Evolutionary conservation across 2,797 vertebrate genomes (phyloP).

Genomic region (Darevskia nairensis): DNA sequence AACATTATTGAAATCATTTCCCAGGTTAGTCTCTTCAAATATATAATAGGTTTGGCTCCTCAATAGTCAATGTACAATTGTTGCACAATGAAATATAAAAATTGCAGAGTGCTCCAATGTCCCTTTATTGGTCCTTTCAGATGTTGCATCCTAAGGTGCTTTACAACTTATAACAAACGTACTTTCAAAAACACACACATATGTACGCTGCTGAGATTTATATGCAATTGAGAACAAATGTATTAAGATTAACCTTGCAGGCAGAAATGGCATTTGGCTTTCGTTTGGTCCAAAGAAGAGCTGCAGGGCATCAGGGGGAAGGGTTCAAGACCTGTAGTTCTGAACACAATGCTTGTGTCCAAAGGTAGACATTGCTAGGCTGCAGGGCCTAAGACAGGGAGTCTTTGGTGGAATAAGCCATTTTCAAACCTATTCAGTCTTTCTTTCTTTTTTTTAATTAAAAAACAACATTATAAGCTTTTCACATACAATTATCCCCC

Average conservation of each 20-base stretch:
- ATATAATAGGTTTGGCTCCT: conserved; percentile 44
- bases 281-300: not conserved
- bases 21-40: conserved; percentile 52
- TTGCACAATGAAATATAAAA: conserved; percentile 42
- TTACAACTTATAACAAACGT: conserved; percentile 70
- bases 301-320: not conserved
- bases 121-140: conserved; percentile 65
- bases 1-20: conserved; percentile 54
- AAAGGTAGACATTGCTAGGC: conserved; percentile 16
- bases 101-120: conserved; percentile 58
- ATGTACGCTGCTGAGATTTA: conserved; percentile 54
- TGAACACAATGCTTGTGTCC: not conserved
- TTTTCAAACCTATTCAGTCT: not conserved
- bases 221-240: conserved; percentile 68
- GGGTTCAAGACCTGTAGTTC: not conserved
- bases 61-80: conserved; percentile 55
- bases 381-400: not conserved
- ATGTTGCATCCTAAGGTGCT: conserved; percentile 66
- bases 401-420: not conserved
- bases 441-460: accelerated
- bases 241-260: conserved; percentile 44
- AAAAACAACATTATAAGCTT: not conserved
- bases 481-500: too few relatives aligned
- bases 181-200: conserved; percentile 52
- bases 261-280: conserved; percentile 44